These are phyloP conservation scores for Odontothrips loti DNA, from an alignment of 2,888 invertebrate species.

Conservation along the genomic window DNA sequence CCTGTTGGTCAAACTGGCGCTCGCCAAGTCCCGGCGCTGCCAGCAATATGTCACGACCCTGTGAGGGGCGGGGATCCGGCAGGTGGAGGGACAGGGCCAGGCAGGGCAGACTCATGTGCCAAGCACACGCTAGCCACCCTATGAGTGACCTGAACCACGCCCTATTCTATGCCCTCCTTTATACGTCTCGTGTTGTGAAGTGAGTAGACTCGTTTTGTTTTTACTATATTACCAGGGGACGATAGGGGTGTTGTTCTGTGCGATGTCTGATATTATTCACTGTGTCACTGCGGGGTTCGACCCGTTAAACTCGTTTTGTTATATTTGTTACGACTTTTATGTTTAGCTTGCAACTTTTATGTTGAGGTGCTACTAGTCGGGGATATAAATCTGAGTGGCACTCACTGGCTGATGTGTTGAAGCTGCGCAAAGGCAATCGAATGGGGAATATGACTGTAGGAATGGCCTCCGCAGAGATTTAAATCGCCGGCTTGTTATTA, in stretches of 20 bases:
- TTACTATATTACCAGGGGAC: not conserved
- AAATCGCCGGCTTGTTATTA: not conserved
- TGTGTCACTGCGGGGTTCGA: not conserved
- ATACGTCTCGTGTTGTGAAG: not conserved
- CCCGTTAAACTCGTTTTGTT: no score
- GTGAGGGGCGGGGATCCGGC: not conserved
- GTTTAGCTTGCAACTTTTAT: not conserved
- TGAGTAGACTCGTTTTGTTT: not conserved
- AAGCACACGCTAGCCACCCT: not conserved
- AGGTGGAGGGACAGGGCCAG: not conserved
- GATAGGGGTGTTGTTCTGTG: not conserved
- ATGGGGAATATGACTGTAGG: not conserved
- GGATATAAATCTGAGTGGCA: not conserved
- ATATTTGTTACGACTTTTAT: no score
- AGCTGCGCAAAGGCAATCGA: no score
- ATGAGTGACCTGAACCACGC: not conserved
- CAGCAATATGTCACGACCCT: constrained; percentile 16
- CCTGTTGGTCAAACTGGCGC: constrained; percentile 2
- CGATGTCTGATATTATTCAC: not conserved
- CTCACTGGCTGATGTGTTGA: no score
- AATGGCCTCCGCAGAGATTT: not conserved
- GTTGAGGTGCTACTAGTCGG: not conserved
- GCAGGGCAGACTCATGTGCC: not conserved
- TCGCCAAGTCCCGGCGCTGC: constrained; percentile 18
- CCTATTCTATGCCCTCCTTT: not conserved